These are phyloP conservation scores for Tridacna crocea DNA, from an alignment of 2,888 invertebrate species.

Conservation along the genomic window DNA sequence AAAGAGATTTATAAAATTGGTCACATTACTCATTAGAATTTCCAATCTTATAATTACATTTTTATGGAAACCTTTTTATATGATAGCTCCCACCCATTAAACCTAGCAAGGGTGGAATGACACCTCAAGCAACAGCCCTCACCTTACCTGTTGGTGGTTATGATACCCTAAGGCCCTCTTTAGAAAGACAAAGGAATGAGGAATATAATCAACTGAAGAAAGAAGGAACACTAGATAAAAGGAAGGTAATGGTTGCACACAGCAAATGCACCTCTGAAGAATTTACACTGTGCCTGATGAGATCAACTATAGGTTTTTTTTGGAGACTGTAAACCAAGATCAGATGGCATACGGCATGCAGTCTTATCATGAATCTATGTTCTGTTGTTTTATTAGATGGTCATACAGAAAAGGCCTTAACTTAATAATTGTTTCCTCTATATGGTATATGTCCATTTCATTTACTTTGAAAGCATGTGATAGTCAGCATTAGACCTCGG, in stretches of 20 bases:
- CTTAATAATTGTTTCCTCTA: too few species aligned
- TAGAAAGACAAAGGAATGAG: conserved; percentile 60
- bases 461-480: too few species aligned
- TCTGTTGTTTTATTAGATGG: too few species aligned
- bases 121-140: conserved; percentile 47
- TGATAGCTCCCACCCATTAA: conserved; percentile 7
- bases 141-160: conserved; percentile 57
- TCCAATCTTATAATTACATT: background rate
- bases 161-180: conserved; percentile 47
- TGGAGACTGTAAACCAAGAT: too few species aligned
- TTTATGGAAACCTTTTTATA: background rate
- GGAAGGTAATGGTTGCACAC: conserved; percentile 10
- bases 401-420: too few species aligned
- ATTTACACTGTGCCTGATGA: background rate
- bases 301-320: too few species aligned
- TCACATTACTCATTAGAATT: too few species aligned
- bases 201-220: conserved; percentile 57
- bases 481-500: too few species aligned
- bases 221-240: conserved; percentile 10
- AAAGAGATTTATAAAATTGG: too few species aligned
- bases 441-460: too few species aligned
- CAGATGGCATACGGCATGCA: too few species aligned
- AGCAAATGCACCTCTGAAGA: background rate
- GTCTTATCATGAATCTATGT: too few species aligned
- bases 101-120: conserved; percentile 19